Evolutionary conservation across 2,113 vertebrate genomes (phyloP), one percentile per base, ranked within the genome.

Genomic region (Maylandia zebra): DNA sequence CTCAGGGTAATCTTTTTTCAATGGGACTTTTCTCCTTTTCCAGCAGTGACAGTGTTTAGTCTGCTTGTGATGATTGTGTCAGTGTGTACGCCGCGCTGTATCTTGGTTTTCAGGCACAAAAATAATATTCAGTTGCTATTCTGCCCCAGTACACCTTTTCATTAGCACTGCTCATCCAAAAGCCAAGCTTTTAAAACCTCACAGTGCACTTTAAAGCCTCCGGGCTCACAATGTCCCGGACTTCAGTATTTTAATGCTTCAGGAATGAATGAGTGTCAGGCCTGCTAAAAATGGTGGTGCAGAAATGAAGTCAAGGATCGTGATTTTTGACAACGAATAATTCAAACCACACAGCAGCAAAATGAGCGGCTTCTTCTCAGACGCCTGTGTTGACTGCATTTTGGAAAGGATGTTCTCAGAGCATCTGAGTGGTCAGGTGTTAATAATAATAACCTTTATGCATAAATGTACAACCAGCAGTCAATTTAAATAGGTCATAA

Each of bases 301-400:
- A 13, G 45, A 78, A 78, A 78, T 32, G 7, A 34, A 52, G 43
- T 50, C 45, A 50, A 78, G 27, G 74, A 78, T 78, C 3, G 3
- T 78, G 74, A 78, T 78, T 78, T 52, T 52, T n/a, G 45, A 48
- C 7, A 78, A 10, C 41, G 4, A 50, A 78, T 52, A n/a, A 0
- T 13, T 78, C 45, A 5, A 78, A 52, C 10, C 45, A 78, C 74
- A 78, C 10, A 13, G 27, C 16, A 13, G 30, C 16, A 34, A 78
- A 78, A 78, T 13, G n/a, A 12, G 27, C 27, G 3, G 1, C 45
- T 2, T 76, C 16, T 32, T 4, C 71, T 78, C 71, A 32, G 43
- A 78, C 16, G 16, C 0, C 0, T 50, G 14, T 19, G 24, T 78
- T 19, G 10, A 0, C 45, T 50, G 24, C 43, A 50, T 11, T 78